phyloP scores from a whole-genome alignment of 1,140 invertebrate genomes.

The Calephelis nemesis region DNA sequence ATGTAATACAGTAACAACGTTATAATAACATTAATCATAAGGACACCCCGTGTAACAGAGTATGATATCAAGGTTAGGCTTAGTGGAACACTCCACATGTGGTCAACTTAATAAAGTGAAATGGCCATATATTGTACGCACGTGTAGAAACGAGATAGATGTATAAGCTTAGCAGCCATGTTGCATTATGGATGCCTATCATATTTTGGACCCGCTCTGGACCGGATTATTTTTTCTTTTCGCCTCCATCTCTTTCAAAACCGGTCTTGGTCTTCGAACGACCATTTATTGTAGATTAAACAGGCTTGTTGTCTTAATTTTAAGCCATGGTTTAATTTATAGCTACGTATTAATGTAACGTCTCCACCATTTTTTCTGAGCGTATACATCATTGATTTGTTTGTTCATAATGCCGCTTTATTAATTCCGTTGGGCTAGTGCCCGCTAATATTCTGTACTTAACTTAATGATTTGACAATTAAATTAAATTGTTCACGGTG shows the following conservation, averaged over 20 bases:
- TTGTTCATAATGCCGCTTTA: conserved; percentile 59
- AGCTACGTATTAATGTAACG: conserved; percentile 67
- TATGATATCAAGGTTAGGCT: conserved; percentile 78
- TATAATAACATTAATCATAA: conserved; percentile 24
- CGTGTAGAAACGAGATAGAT: conserved; percentile 51
- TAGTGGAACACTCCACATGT: conserved; percentile 78
- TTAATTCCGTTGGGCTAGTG: conserved; percentile 67
- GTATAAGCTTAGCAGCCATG: conserved; percentile 75
- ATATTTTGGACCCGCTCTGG: conserved; percentile 76
- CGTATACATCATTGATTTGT: conserved; percentile 67
- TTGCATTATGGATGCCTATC: conserved; percentile 79
- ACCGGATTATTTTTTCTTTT: conserved; percentile 76
- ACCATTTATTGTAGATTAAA: conserved; percentile 79
- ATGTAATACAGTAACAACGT: conserved; percentile 2
- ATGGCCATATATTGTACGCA: conserved; percentile 43
- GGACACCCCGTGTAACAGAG: conserved; percentile 66
- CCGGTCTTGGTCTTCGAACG: conserved; percentile 73
- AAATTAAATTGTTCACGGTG: conserved; percentile 76
- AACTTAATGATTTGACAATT: conserved; percentile 79
- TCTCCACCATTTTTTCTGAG: conserved; percentile 66
- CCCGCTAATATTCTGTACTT: conserved; percentile 73
- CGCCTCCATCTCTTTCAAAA: conserved; percentile 62
- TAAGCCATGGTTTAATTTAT: conserved; percentile 76
- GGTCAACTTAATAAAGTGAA: conserved; percentile 76
- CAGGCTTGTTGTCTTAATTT: conserved; percentile 79